phyloP scores from a whole-genome alignment of 1,140 invertebrate genomes.

The Trichonephila clavipes region DNA sequence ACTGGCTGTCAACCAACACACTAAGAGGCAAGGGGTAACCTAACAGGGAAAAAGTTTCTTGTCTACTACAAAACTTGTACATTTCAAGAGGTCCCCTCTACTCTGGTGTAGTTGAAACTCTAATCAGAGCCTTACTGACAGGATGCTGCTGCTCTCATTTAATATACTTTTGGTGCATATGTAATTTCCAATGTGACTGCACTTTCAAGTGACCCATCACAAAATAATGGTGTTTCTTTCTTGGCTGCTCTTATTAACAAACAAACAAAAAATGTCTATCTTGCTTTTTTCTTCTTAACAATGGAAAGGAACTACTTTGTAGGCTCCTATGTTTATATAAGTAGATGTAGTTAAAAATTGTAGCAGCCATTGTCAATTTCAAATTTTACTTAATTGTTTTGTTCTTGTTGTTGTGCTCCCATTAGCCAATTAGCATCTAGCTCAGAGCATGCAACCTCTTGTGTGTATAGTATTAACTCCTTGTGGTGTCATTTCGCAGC shows the following conservation, averaged over 20 bases:
- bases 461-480: slow-evolving; percentile 76
- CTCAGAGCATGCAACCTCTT: slow-evolving; percentile 74
- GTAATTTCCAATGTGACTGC: slow-evolving; percentile 75
- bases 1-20: slow-evolving; percentile 11
- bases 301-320: slow-evolving; percentile 69
- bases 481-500: slow-evolving; percentile 67
- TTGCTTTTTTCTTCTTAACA: slow-evolving; percentile 70
- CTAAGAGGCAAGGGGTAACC: not conserved
- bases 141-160: slow-evolving; percentile 68
- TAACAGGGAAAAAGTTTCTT: not conserved
- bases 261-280: slow-evolving; percentile 55
- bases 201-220: slow-evolving; percentile 65
- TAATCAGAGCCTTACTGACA: slow-evolving; percentile 62
- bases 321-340: slow-evolving; percentile 74
- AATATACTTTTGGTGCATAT: slow-evolving; percentile 76
- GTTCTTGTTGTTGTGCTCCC: slow-evolving; percentile 75
- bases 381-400: slow-evolving; percentile 76
- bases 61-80: slow-evolving; percentile 36
- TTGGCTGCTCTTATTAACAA: slow-evolving; percentile 70
- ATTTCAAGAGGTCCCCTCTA: slow-evolving; percentile 45
- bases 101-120: slow-evolving; percentile 46
- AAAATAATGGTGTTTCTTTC: slow-evolving; percentile 75
- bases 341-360: slow-evolving; percentile 71
- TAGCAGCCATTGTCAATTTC: slow-evolving; percentile 72
- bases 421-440: slow-evolving; percentile 73